These are phyloP conservation scores for Desmodus rotundus DNA, from an alignment of 2,113 vertebrate species.

Conservation along the genomic window DNA sequence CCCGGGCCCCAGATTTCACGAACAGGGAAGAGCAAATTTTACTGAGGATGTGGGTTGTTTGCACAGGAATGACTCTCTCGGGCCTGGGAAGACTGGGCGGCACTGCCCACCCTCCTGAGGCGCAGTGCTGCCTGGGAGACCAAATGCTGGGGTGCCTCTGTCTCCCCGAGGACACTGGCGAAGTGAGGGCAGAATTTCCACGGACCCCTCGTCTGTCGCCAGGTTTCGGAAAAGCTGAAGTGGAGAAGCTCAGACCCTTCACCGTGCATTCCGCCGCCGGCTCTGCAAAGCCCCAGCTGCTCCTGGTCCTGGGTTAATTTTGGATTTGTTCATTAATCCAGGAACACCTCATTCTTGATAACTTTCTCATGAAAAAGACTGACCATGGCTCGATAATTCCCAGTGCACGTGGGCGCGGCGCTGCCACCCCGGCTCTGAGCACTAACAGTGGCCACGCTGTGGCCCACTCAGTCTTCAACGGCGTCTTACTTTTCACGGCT, in stretches of 20 bases:
- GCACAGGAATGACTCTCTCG: no score
- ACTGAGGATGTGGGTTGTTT: no score
- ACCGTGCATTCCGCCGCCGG: fast-evolving
- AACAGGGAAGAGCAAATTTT: no score
- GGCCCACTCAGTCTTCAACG: constrained; percentile 61
- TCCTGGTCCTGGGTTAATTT: constrained; percentile 62
- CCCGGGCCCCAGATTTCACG: no score
- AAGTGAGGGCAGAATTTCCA: fast-evolving
- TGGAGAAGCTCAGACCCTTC: not conserved
- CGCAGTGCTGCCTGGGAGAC: no score
- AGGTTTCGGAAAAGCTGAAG: not conserved
- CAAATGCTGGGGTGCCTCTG: no score
- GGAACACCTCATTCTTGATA: constrained; percentile 45
- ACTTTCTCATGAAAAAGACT: constrained; percentile 56
- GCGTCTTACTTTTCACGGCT: constrained; percentile 44
- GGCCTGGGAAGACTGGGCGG: no score
- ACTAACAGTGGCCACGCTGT: constrained; percentile 19
- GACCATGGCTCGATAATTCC: not conserved
- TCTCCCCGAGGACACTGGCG: fast-evolving
- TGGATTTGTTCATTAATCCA: constrained; percentile 51
- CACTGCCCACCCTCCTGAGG: no score
- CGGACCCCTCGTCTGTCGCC: not conserved
- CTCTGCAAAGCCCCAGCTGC: constrained; percentile 17
- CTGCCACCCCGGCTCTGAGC: constrained; percentile 21
- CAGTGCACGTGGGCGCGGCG: not conserved